Base-by-base conservation (phyloP, 2,888 invertebrate genomes). In the Monoplex corrugatus region DNA sequence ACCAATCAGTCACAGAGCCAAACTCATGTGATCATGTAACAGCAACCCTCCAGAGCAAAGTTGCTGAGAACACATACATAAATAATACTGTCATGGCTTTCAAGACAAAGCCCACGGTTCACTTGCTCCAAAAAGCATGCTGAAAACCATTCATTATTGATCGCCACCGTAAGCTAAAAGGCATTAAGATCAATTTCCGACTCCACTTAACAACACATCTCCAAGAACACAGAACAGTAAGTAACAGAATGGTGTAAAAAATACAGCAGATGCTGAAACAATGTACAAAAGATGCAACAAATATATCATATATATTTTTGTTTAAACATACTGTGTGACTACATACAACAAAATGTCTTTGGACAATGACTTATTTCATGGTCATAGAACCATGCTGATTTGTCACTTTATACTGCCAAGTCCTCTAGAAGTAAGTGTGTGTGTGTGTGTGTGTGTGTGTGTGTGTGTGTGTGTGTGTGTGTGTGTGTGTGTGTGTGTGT, bases 51-150 rank as follows among this genome's bases (percentile, higher is more conserved):
- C n/a, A 28, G 78, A 80, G 78, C 78, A 32, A 43, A 2, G 28
- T 10, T 32, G 45, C 82, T 45, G 45, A 83, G n/a, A 45, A n/a
- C n/a, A 28, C 82, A 83, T 83, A 45, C 82, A 83, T 45, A n/a
- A 45, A 83, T 83, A 44, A 83, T 83, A 6, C 57, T 23, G 57
- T 57, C 57, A 57, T 1, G 28, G 57, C 57, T 28, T 2, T 16
- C 57, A 57, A 28, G n/a, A n/a, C n/a, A n/a, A n/a, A n/a, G n/a
- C n/a, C 10, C 50, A 50, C 35, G 35, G 13, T 72, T 10, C 32
- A 72, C n/a, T 72, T 10, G 32, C 19, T 35, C 35, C 35, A 32
- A 72, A 32, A 72, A 72, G 72, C 35, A 68, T 16, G 72, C 38
- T 19, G 75, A 13, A 75, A 23, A 75, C 16, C 38, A 8, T 28